These are phyloP conservation scores for Saccostrea glomerata DNA, from an alignment of 1,140 invertebrate genomes.

Conservation along the genomic window DNA sequence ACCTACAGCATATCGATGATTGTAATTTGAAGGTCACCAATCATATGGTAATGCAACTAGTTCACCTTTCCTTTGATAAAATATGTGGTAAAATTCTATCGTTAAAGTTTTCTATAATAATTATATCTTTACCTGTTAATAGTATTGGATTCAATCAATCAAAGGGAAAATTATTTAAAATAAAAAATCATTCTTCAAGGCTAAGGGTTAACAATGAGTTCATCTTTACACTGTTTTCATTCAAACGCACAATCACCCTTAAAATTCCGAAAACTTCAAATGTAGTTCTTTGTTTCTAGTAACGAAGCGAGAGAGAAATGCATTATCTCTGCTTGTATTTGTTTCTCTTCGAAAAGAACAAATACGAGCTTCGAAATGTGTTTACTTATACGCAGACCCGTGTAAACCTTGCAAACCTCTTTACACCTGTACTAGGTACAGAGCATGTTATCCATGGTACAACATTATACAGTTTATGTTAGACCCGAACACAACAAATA, in stretches of 20 bases:
- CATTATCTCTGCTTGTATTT: slow-evolving; percentile 5
- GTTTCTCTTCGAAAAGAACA: neutral
- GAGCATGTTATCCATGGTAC: neutral
- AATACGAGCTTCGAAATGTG: neutral
- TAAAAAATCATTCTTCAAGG: neutral
- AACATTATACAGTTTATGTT: neutral
- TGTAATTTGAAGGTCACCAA: too few species aligned
- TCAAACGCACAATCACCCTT: neutral
- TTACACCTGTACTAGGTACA: neutral
- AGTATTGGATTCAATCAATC: too few species aligned
- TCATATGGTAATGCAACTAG: too few species aligned
- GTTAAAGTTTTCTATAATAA: too few species aligned
- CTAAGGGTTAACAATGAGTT: neutral
- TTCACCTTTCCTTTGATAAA: too few species aligned
- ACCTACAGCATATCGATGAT: too few species aligned
- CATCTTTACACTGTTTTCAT: neutral
- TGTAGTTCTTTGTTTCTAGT: slow-evolving; percentile 15
- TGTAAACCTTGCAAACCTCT: neutral
- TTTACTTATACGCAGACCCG: neutral
- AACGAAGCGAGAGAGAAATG: neutral
- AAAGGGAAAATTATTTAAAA: too few species aligned
- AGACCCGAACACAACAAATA: neutral
- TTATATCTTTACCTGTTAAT: too few species aligned
- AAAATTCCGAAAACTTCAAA: neutral
- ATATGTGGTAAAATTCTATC: too few species aligned